Evolutionary conservation across 92 coral and sea anemone genomes (phyloP), one percentile per base, ranked within the genome.

Genomic region (Parazoanthus darwini): DNA sequence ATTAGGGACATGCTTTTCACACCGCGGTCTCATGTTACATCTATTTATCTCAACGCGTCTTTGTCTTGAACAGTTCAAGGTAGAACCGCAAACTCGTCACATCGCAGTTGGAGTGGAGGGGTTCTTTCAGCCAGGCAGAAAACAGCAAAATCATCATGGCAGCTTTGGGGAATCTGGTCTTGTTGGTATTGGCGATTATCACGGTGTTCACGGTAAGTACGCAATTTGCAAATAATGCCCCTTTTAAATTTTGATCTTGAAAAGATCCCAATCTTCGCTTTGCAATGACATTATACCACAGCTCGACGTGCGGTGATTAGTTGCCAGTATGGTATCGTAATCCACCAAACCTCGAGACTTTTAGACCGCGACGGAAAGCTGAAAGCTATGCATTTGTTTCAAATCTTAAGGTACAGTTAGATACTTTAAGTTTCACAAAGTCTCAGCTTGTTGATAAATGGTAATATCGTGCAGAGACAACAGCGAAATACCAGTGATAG

Each of bases 31-130:
- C 87, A 44, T 29, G 35, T 84, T 84, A 68, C 87, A 70, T 20
- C 66, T 8, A 22, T 84, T 82, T 15, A 84, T 84, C 75, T 84
- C 87, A 84, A 84, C 87, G 87, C 87, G 44, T 84, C 87, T 84
- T 84, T 84, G 87, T 84, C 43, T 46, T 48, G 44, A 50, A 42
- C 70, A 68, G 77, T 68, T 42, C 6, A 66, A 82, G 86, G 26
- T 4, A 29, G 48, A 18, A 70, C 79, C 39, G 56, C 29, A 29
- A 84, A 46, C 87, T 84, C 66, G 87, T 44, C 86, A 82, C 76
- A 23, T 67, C 77, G 14, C 77, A 65, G 86, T 66, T 7, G 68
- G 44, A 71, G 67, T 70, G 39, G 63, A 70, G 79, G 44, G 22
- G 29, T 44, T 74, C 35, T 70, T 44, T 79, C 48, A 25, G 22